phyloP scores from a whole-genome alignment of 2,797 vertebrate genomes.

The Cryptoprocta ferox region DNA sequence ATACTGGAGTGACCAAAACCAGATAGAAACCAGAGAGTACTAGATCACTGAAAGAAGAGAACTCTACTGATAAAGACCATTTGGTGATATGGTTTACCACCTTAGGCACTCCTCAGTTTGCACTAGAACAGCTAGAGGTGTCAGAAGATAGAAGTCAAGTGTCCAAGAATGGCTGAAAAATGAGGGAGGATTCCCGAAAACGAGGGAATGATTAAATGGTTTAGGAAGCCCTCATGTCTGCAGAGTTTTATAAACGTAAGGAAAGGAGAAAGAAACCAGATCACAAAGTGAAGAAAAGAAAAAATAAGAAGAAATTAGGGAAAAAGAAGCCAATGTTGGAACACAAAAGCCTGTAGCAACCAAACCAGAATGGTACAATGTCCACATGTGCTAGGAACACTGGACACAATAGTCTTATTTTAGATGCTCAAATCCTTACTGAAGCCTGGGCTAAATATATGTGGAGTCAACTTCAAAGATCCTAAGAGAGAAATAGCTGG shows the following conservation, averaged over 20 bases:
- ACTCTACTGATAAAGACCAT: neutral
- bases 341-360: neutral
- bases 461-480: neutral
- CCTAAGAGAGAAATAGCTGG: neutral
- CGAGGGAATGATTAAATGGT: neutral
- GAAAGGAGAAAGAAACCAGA: neutral
- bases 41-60: neutral
- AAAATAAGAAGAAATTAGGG: neutral
- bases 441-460: neutral
- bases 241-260: neutral
- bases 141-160: neutral
- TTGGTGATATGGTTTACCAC: neutral
- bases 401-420: neutral
- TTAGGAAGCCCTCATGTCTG: neutral
- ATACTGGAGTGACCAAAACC: neutral
- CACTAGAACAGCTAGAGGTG: neutral
- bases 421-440: neutral
- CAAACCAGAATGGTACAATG: neutral
- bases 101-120: neutral
- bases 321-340: neutral
- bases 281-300: neutral
- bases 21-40: neutral
- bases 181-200: neutral
- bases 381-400: neutral
- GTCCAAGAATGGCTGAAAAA: neutral